phyloP scores from a whole-genome alignment of 1,140 invertebrate genomes.

The Brachystomella parvula region DNA sequence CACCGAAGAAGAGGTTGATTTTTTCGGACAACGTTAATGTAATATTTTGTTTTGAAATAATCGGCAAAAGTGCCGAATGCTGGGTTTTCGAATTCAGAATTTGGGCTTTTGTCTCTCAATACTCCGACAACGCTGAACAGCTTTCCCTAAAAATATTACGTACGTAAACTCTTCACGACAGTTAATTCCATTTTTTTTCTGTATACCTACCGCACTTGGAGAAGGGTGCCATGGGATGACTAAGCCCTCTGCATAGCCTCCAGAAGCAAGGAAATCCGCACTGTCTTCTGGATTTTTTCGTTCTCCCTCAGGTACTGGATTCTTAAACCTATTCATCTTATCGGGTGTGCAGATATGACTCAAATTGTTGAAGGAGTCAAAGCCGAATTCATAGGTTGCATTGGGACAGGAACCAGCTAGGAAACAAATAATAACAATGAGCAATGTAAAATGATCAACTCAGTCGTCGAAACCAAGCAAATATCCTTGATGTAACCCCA shows the following conservation, averaged over 20 bases:
- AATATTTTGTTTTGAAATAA: background rate
- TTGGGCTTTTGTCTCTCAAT: background rate
- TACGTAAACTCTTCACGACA: background rate
- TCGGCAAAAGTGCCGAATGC: background rate
- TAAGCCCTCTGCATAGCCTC: background rate
- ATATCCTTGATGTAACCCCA: too few species aligned
- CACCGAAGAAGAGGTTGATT: background rate
- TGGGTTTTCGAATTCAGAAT: background rate
- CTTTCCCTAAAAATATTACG: background rate
- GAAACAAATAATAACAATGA: too few species aligned
- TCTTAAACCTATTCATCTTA: too few species aligned
- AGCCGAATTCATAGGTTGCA: too few species aligned
- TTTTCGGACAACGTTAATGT: background rate
- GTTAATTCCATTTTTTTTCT: background rate
- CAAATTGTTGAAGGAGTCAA: too few species aligned
- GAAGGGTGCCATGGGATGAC: conserved; percentile 7
- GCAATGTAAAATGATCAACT: too few species aligned
- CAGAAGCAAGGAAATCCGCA: too few species aligned
- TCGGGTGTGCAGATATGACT: too few species aligned
- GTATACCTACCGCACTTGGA: background rate
- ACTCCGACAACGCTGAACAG: background rate
- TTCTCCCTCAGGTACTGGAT: too few species aligned
- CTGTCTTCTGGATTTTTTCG: too few species aligned
- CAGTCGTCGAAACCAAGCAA: too few species aligned
- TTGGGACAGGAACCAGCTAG: too few species aligned